phyloP scores from a whole-genome alignment of 2,797 vertebrate genomes.

The Notamacropus eugenii region DNA sequence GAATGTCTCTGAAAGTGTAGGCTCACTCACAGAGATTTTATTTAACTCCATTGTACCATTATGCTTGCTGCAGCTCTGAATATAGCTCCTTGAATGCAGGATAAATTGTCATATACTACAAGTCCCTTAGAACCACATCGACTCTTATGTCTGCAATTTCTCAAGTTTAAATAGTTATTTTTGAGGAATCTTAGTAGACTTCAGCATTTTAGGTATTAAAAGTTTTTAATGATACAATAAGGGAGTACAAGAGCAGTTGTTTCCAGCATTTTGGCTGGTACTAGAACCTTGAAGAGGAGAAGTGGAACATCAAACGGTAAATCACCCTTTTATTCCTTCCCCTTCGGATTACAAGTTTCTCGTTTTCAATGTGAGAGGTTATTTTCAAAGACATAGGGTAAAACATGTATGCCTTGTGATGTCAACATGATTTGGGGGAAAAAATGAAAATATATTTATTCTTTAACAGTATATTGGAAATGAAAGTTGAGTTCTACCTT shows the following conservation, averaged over 20 bases:
- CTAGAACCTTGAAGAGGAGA: neutral
- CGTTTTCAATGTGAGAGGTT: neutral
- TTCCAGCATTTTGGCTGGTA: neutral
- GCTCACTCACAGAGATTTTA: constrained; percentile 25
- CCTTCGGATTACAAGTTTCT: neutral
- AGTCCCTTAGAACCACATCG: constrained; percentile 71
- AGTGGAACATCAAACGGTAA: neutral
- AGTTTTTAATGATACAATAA: constrained; percentile 40
- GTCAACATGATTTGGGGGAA: neutral
- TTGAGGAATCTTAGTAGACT: constrained; percentile 53
- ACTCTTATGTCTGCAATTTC: constrained; percentile 53
- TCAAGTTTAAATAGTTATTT: constrained; percentile 57
- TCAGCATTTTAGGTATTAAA: constrained; percentile 15
- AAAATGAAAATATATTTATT: neutral
- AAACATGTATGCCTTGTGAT: neutral
- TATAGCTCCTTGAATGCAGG: constrained; percentile 60
- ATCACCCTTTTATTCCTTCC: neutral
- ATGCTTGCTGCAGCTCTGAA: constrained; percentile 38
- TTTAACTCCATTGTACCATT: constrained; percentile 60
- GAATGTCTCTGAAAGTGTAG: constrained; percentile 55
- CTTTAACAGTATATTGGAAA: neutral
- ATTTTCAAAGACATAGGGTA: neutral
- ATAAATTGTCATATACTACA: constrained; percentile 55
- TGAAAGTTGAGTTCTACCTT: neutral
- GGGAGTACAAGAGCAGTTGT: neutral